phyloP scores from a whole-genome alignment of 2,113 vertebrate species.

The Nibea albiflora region DNA sequence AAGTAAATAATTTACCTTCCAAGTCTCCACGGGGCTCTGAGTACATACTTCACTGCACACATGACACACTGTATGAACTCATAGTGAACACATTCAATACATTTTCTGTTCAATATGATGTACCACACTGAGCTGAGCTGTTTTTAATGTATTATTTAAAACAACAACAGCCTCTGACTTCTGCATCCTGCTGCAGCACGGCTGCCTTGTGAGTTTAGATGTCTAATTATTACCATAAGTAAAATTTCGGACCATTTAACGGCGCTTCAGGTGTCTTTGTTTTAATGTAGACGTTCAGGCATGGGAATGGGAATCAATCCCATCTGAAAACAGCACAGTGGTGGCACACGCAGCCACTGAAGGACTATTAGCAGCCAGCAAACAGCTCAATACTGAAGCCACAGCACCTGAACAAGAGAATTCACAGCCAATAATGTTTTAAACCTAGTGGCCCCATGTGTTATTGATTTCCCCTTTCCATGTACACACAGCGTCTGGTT shows the following conservation, averaged over 20 bases:
- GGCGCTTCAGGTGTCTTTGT: neutral
- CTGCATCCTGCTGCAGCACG: neutral
- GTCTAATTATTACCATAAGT: neutral
- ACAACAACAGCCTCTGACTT: neutral
- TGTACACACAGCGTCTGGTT: slow-evolving; percentile 37
- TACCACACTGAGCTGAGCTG: too few relatives aligned
- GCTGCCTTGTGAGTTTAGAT: neutral
- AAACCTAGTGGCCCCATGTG: slow-evolving; percentile 45
- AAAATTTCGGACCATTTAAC: neutral
- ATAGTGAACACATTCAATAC: neutral
- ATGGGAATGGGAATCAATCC: slow-evolving; percentile 33
- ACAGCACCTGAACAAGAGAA: slow-evolving; percentile 61
- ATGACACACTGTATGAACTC: neutral
- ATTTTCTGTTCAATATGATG: neutral
- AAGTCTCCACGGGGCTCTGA: neutral
- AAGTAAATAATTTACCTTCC: too few relatives aligned
- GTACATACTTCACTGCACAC: neutral
- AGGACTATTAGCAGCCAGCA: slow-evolving; percentile 51
- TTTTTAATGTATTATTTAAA: too few relatives aligned
- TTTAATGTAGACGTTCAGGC: slow-evolving; percentile 5
- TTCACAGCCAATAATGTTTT: slow-evolving; percentile 58
- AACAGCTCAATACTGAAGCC: slow-evolving; percentile 62
- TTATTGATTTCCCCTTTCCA: slow-evolving; percentile 52
- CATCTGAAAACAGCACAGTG: slow-evolving; percentile 15
- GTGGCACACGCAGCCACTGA: slow-evolving; percentile 6